Conservation (phyloP, 2,888 invertebrate species). For the Notodonta dromedarius region DNA sequence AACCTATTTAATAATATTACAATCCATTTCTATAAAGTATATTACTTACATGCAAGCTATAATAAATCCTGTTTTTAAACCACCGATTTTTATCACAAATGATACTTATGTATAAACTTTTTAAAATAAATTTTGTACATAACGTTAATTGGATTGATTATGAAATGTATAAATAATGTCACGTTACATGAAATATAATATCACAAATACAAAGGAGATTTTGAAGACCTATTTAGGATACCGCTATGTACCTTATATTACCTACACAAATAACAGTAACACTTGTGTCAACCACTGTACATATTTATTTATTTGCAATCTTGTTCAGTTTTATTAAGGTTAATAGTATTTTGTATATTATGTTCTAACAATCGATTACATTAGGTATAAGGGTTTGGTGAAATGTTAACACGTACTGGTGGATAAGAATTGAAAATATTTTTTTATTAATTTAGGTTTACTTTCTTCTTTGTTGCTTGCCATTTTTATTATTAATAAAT, state of each 20-base stretch:
- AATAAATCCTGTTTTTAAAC: constrained; percentile 6
- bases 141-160: too few species aligned
- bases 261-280: not conserved
- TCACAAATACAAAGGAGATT: too few species aligned
- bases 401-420: not conserved
- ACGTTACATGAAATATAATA: too few species aligned
- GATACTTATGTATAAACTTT: too few species aligned
- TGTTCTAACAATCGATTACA: not conserved
- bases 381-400: not conserved
- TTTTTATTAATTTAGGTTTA: constrained; percentile 10
- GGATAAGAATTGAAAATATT: not conserved
- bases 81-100: constrained; percentile 27
- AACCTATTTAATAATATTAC: too few species aligned
- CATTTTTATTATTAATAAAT: constrained; percentile 17
- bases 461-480: constrained; percentile 20
- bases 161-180: too few species aligned
- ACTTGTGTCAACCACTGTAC: constrained; percentile 13
- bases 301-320: not conserved
- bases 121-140: too few species aligned
- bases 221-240: not conserved
- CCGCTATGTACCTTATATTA: not conserved
- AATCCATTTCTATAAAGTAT: too few species aligned
- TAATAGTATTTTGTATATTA: not conserved
- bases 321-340: not conserved
- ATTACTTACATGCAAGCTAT: too few species aligned